A percentile compares a stretch with the other conserved stretches of the same genome.
phyloP scores from a whole-genome alignment of 2,113 vertebrate species.

The Notarius lentiginosus region DNA sequence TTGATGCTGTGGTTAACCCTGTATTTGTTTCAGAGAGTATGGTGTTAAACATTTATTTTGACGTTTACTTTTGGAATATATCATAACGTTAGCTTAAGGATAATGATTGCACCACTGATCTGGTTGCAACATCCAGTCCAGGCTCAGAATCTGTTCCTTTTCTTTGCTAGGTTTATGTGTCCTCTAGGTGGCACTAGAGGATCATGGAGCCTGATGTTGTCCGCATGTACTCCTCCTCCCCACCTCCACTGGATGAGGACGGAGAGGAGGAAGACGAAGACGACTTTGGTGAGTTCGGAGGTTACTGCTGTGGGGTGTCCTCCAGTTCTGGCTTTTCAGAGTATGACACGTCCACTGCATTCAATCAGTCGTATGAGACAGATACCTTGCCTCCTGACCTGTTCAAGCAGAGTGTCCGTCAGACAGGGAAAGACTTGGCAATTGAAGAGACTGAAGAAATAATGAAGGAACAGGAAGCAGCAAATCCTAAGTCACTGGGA shows the following conservation, averaged over 20 bases:
- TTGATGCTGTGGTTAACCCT: not conserved
- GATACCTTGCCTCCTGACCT: slow-evolving; percentile 75
- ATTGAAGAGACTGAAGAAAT: not conserved
- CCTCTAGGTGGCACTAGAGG: slow-evolving; percentile 63
- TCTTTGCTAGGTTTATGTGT: slow-evolving; percentile 59
- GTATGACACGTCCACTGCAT: slow-evolving; percentile 69
- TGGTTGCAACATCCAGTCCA: not conserved
- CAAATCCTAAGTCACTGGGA: not conserved
- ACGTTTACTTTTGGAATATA: not conserved
- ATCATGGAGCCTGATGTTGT: slow-evolving; percentile 90
- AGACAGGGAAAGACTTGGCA: not conserved
- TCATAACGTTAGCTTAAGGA: not conserved
- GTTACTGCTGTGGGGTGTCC: slow-evolving; percentile 75
- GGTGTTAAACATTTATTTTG: no score
- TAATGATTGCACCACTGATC: not conserved
- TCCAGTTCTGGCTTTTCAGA: slow-evolving; percentile 75
- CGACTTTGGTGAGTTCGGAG: slow-evolving; percentile 87
- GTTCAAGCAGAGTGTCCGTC: slow-evolving; percentile 50
- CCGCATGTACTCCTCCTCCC: slow-evolving; percentile 85
- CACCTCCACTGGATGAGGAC: slow-evolving; percentile 82
- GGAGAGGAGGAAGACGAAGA: slow-evolving; percentile 85
- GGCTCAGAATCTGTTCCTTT: not conserved
- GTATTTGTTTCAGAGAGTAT: not conserved
- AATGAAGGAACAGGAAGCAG: not conserved
- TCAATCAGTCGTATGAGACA: slow-evolving; percentile 65